A percentile compares a stretch with the other conserved stretches of the same genome.
These are phyloP conservation scores for Ginglymostoma cirratum DNA, from an alignment of 2,113 vertebrate genomes.

Conservation along the genomic window DNA sequence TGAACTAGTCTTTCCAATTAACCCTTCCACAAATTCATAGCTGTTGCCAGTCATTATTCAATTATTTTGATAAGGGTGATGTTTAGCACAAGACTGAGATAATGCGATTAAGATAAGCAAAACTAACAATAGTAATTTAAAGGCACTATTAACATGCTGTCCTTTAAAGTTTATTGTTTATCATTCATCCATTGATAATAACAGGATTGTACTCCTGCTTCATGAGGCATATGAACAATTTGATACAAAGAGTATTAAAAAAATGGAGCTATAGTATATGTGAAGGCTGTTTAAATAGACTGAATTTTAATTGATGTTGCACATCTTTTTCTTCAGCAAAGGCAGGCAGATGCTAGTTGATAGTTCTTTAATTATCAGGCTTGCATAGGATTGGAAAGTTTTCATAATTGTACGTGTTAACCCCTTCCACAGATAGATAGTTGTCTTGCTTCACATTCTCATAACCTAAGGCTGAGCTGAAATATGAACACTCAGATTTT, in stretches of 20 bases:
- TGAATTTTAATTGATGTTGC: neutral
- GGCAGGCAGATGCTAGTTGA: neutral
- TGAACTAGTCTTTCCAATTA: neutral
- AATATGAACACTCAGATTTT: neutral
- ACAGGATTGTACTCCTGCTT: neutral
- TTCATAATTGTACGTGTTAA: neutral
- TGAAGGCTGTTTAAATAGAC: neutral
- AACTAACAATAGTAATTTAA: neutral
- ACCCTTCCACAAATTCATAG: neutral
- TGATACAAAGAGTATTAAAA: neutral
- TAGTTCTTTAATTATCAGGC: neutral
- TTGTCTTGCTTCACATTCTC: neutral
- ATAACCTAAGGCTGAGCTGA: neutral
- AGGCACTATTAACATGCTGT: neutral
- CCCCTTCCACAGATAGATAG: neutral
- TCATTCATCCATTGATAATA: neutral
- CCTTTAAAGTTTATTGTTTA: neutral
- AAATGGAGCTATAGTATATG: neutral
- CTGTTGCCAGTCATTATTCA: neutral
- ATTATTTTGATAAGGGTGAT: neutral
- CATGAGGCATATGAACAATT: neutral
- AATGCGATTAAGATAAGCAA: neutral
- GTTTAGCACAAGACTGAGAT: neutral
- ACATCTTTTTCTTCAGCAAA: neutral
- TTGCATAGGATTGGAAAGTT: neutral